A percentile compares a stretch with the other conserved stretches of the same genome.
phyloP scores from a whole-genome alignment of 2,113 vertebrate genomes.

The Chamaea fasciata region DNA sequence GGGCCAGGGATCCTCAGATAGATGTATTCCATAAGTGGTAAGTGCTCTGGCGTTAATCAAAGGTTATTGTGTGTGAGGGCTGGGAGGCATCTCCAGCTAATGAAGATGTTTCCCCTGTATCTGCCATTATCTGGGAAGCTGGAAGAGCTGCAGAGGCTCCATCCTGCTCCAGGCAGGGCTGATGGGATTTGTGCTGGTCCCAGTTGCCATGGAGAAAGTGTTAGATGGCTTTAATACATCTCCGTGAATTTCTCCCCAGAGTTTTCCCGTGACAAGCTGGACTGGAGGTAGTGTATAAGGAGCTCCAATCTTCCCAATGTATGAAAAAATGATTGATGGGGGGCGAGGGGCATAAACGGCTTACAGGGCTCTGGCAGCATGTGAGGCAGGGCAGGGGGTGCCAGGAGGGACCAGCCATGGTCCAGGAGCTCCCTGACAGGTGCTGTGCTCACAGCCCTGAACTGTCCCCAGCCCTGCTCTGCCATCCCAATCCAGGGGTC shows the following conservation, averaged over 20 bases:
- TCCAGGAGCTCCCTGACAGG: not conserved
- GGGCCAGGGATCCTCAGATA: not conserved
- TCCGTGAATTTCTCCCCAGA: constrained; percentile 64
- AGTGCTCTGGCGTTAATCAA: not conserved
- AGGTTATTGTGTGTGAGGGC: not conserved
- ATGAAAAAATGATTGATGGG: constrained; percentile 64
- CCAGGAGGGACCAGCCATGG: rapidly evolving
- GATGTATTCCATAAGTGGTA: not conserved
- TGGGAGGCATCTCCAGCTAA: constrained; percentile 2
- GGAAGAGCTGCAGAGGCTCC: not conserved
- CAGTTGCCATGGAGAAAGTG: constrained; percentile 77
- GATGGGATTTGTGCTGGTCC: constrained; percentile 42
- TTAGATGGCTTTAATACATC: constrained; percentile 59
- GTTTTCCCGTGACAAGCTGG: constrained; percentile 63
- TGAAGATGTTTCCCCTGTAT: constrained; percentile 20
- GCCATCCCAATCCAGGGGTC: not conserved
- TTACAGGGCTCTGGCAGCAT: not conserved
- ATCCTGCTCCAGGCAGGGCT: not conserved
- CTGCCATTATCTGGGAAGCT: not conserved
- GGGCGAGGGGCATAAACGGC: not conserved
- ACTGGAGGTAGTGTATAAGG: constrained; percentile 56
- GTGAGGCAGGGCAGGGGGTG: rapidly evolving
- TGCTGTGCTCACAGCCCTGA: not conserved
- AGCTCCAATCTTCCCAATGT: constrained; percentile 65
- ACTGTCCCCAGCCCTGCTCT: not conserved